These are phyloP conservation scores for Lophotis ruficrista DNA, from an alignment of 2,113 vertebrate species.

Conservation along the genomic window DNA sequence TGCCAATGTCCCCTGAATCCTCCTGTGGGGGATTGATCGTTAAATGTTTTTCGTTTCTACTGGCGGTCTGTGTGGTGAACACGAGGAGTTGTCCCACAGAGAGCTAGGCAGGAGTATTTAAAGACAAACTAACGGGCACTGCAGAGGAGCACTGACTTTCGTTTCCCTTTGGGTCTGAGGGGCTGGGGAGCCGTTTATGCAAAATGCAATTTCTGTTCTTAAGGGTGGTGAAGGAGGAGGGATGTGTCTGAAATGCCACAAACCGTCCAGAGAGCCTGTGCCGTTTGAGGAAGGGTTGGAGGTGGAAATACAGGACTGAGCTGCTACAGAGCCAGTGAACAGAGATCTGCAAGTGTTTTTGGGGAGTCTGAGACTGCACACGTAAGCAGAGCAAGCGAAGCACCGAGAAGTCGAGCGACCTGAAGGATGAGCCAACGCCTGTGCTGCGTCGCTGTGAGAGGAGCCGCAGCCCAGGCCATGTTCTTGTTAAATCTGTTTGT, in stretches of 20 bases:
- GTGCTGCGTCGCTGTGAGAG: accelerated
- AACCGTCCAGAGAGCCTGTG: accelerated
- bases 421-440: neutral
- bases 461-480: accelerated
- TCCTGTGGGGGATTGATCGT: accelerated
- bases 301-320: accelerated
- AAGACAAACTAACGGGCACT: accelerated
- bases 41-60: accelerated
- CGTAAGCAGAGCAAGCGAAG: neutral
- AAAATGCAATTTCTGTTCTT: neutral
- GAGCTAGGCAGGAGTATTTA: accelerated
- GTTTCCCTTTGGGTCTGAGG: accelerated
- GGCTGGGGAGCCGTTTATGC: neutral
- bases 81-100: accelerated
- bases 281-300: neutral
- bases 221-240: accelerated
- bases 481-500: neutral
- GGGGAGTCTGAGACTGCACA: accelerated
- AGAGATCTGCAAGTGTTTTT: accelerated
- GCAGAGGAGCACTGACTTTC: accelerated
- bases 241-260: neutral
- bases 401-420: accelerated
- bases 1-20: accelerated
- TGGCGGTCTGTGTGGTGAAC: neutral
- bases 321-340: too few species aligned